Evolutionary conservation across 2,888 invertebrate genomes (phyloP).

Genomic region (Mesorhabditis sp.): DNA sequence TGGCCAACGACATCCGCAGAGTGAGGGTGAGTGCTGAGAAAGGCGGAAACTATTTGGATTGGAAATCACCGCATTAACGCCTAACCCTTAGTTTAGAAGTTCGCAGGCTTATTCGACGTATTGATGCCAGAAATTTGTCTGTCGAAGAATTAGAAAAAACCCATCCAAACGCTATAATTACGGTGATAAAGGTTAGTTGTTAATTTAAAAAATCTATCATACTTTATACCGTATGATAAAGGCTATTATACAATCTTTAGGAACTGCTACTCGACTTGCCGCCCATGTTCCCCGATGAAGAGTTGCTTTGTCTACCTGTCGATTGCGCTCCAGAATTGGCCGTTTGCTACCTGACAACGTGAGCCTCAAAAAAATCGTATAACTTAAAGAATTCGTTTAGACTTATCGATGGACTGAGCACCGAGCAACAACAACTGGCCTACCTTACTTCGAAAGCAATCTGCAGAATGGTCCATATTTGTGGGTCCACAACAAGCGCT

Average conservation of each 20-base stretch:
- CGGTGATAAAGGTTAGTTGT: background rate
- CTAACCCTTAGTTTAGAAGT: background rate
- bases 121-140: background rate
- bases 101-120: background rate
- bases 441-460: background rate
- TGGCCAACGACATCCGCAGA: background rate
- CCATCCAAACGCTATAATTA: constrained; percentile 4
- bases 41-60: background rate
- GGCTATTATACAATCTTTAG: background rate
- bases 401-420: background rate
- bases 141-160: background rate
- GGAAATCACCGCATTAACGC: background rate
- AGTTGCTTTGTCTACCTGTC: constrained; percentile 1
- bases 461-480: background rate
- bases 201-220: background rate
- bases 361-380: background rate
- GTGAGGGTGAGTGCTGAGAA: constrained; percentile 1
- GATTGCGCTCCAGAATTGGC: background rate
- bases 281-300: background rate
- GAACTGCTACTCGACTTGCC: background rate
- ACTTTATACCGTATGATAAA: background rate
- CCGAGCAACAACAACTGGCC: background rate
- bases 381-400: background rate
- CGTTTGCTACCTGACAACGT: background rate
- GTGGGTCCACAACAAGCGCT: background rate